phyloP scores from a whole-genome alignment of 2,888 invertebrate genomes.

The Ichneumoninae sp. region DNA sequence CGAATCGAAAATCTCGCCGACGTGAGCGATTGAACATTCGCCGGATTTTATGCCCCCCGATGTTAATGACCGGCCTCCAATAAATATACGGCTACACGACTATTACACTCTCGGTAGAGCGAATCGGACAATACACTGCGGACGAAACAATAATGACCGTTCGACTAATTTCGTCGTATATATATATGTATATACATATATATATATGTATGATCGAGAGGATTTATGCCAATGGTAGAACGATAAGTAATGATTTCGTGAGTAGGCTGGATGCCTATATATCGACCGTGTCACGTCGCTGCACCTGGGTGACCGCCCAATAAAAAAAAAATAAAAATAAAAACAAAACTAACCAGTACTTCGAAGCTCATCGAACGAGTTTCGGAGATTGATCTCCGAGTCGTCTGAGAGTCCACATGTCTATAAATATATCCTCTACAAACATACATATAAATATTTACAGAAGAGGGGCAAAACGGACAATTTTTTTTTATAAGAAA shows the following conservation, averaged over 20 bases:
- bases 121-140: background rate
- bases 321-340: slow-evolving; percentile 13
- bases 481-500: too few relatives aligned
- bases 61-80: slow-evolving; percentile 36
- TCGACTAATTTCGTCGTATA: slow-evolving; percentile 19
- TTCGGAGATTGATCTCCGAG: background rate
- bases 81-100: slow-evolving; percentile 26
- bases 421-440: background rate
- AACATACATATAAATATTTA: background rate
- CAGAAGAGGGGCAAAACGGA: too few relatives aligned
- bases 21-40: slow-evolving; percentile 42
- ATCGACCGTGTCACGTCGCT: slow-evolving; percentile 8
- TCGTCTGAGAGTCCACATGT: background rate
- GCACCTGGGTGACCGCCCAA: slow-evolving; percentile 31
- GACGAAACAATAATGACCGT: slow-evolving; percentile 16
- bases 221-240: slow-evolving; percentile 29
- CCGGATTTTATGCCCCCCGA: slow-evolving; percentile 33
- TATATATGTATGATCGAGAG: slow-evolving; percentile 11
- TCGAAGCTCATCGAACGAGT: background rate
- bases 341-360: background rate
- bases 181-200: background rate
- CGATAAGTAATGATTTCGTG: slow-evolving; percentile 31
- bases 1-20: slow-evolving; percentile 27
- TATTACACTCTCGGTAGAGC: background rate
- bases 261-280: background rate